Percentiles rank a stretch among this genome's conserved stretches.
These are phyloP conservation scores for Tetramorium parvispinum DNA, from an alignment of 1,140 invertebrate genomes.

Conservation along the genomic window DNA sequence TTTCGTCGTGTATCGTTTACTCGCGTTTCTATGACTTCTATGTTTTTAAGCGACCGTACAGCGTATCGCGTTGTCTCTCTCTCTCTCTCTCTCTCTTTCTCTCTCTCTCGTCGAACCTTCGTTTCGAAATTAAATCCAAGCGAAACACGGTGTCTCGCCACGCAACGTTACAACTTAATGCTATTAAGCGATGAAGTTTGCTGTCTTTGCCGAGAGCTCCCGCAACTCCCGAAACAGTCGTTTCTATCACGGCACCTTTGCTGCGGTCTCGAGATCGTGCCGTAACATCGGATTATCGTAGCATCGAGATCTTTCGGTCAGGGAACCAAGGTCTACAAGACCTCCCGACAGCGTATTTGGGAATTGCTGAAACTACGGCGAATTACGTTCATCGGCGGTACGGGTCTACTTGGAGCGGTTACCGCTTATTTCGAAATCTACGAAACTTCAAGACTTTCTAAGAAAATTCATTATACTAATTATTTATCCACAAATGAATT, in stretches of 20 bases:
- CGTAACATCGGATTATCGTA: constrained; percentile 48
- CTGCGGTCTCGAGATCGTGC: constrained; percentile 1
- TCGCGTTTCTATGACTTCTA: not conserved
- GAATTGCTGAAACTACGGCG: constrained; percentile 11
- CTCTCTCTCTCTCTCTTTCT: too few species aligned
- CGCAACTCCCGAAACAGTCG: constrained; percentile 39
- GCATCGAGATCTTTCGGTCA: constrained; percentile 47
- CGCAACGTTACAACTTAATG: constrained; percentile 56
- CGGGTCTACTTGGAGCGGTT: not conserved
- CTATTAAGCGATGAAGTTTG: constrained; percentile 60
- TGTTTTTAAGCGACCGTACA: constrained; percentile 26
- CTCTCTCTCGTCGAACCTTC: not conserved
- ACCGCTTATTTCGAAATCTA: not conserved
- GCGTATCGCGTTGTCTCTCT: not conserved
- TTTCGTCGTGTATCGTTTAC: constrained; percentile 15
- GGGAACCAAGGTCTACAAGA: not conserved
- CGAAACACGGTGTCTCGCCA: constrained; percentile 20
- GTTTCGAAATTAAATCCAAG: constrained; percentile 44
- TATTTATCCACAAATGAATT: not conserved
- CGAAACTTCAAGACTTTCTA: constrained; percentile 17
- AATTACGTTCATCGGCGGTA: constrained; percentile 11
- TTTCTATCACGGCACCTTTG: constrained; percentile 50
- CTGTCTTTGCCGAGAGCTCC: constrained; percentile 4
- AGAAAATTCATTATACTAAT: not conserved
- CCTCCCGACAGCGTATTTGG: constrained; percentile 23